Percentiles rank a stretch among this genome's conserved stretches.
Conservation (phyloP, 2,888 invertebrate species). For the Coelogynopora nodosa region DNA sequence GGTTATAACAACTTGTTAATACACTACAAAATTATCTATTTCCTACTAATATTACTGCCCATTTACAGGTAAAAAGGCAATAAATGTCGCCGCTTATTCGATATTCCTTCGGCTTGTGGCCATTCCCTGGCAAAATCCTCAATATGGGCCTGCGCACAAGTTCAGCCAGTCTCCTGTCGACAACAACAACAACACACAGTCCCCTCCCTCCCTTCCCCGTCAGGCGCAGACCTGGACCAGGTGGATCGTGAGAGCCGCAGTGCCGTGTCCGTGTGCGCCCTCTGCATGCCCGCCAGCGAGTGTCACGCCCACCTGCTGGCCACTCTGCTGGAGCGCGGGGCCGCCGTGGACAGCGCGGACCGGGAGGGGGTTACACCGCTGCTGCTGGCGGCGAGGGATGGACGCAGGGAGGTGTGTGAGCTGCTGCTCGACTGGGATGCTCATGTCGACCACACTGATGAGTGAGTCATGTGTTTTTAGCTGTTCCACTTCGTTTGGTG, state of each 20-base stretch:
- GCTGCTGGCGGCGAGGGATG: conserved; percentile 55
- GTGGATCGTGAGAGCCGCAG: conserved; percentile 65
- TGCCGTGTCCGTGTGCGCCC: conserved; percentile 54
- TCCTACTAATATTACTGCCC: too few species aligned
- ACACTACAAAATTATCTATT: too few species aligned
- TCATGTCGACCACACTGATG: conserved; percentile 66
- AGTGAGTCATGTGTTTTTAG: background rate
- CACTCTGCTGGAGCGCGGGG: conserved; percentile 55
- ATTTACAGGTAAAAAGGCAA: too few species aligned
- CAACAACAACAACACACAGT: too few species aligned
- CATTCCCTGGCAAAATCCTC: too few species aligned
- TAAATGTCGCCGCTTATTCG: too few species aligned
- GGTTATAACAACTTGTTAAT: too few species aligned
- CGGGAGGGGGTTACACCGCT: conserved; percentile 60
- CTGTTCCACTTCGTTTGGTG: too few species aligned
- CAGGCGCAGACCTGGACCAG: conserved; percentile 76
- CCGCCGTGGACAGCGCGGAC: conserved; percentile 56
- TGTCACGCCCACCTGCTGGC: conserved; percentile 57
- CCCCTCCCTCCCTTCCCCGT: conserved; percentile 69
- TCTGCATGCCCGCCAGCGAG: conserved; percentile 58
- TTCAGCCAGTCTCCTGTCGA: too few species aligned
- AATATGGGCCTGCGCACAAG: too few species aligned
- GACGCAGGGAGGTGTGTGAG: conserved; percentile 69
- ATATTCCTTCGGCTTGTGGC: too few species aligned
- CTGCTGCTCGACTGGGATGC: conserved; percentile 75